phyloP scores from a whole-genome alignment of 92 coral and sea anemone genomes.

The Porites evermanni region DNA sequence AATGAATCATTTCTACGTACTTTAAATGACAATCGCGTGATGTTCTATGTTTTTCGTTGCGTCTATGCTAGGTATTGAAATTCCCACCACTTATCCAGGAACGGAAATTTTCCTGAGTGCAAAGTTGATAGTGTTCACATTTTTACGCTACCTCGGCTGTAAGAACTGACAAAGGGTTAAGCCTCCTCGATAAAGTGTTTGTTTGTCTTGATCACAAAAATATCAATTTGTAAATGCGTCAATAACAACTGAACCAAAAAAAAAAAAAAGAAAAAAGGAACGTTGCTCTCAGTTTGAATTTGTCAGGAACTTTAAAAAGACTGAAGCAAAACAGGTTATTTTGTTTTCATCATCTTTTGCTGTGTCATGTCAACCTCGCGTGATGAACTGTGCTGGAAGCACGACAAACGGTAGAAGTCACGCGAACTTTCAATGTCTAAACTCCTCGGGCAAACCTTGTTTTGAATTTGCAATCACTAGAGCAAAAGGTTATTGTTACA shows the following conservation, averaged over 20 bases:
- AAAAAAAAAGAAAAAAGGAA: no score
- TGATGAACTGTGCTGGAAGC: slow-evolving; percentile 13
- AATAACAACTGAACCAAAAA: not conserved
- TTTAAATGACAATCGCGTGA: not conserved
- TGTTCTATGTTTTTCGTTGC: not conserved
- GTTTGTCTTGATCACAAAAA: not conserved
- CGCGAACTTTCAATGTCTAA: slow-evolving; percentile 19
- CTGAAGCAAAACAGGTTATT: not conserved
- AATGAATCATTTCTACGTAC: not conserved
- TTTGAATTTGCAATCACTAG: slow-evolving; percentile 16
- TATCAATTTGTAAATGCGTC: not conserved
- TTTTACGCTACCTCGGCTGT: not conserved
- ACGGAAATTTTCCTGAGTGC: no score
- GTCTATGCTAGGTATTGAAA: not conserved
- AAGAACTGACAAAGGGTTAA: not conserved
- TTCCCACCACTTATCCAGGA: no score
- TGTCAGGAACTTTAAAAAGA: not conserved
- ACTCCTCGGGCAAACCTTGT: slow-evolving; percentile 31
- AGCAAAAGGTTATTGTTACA: not conserved
- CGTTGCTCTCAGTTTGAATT: not conserved
- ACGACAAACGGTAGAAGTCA: slow-evolving; percentile 24
- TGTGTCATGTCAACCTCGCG: slow-evolving; percentile 33
- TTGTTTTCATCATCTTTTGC: not conserved
- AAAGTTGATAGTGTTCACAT: not conserved
- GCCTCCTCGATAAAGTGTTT: not conserved